phyloP scores from a whole-genome alignment of 2,797 vertebrate species.

The Crypturellus tataupa region DNA sequence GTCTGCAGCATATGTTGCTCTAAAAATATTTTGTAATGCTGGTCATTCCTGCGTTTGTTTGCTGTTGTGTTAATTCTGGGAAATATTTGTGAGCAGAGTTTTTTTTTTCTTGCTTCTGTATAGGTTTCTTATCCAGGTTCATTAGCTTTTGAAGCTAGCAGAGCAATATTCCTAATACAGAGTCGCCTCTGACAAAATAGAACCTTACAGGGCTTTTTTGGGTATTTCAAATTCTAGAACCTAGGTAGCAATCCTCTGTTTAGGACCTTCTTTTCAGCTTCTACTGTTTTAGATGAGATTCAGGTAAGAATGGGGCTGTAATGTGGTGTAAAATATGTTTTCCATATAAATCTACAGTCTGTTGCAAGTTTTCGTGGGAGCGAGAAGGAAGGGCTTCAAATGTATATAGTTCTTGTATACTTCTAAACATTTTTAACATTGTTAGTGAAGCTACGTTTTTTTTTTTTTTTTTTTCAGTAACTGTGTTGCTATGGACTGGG shows the following conservation, averaged over 20 bases:
- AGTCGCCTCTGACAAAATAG: neutral
- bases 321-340: neutral
- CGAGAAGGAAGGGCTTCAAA: neutral
- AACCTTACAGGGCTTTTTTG: neutral
- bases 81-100: neutral
- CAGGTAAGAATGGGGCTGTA: neutral
- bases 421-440: neutral
- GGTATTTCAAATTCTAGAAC: neutral
- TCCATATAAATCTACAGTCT: neutral
- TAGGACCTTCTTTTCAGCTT: neutral
- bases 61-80: neutral
- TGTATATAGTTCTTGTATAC: neutral
- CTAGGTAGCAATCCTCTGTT: neutral
- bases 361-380: neutral
- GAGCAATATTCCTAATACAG: neutral
- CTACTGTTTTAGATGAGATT: neutral
- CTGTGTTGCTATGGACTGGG: slow-evolving; percentile 95
- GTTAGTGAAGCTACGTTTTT: neutral
- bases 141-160: neutral
- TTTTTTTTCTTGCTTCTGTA: neutral
- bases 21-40: neutral
- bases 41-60: neutral
- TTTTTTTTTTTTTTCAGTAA: slow-evolving; percentile 68
- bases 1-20: neutral
- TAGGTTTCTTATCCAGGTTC: neutral